phyloP scores from a whole-genome alignment of 2,113 vertebrate species.

The Mandrillus leucophaeus region DNA sequence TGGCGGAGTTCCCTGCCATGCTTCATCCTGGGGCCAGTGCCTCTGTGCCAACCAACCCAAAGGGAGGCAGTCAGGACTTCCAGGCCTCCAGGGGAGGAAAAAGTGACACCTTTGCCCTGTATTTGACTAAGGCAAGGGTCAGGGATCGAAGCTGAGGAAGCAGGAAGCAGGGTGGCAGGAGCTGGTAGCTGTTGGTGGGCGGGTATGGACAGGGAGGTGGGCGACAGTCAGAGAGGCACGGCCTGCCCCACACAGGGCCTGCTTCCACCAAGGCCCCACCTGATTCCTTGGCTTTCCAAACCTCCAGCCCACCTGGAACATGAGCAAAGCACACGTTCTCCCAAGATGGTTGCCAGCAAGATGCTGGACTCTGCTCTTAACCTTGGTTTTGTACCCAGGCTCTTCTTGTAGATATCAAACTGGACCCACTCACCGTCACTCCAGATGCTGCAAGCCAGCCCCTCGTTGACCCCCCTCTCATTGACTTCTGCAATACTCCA shows the following conservation, averaged over 20 bases:
- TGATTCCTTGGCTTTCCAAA: background rate
- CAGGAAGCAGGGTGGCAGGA: background rate
- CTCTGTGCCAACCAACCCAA: background rate
- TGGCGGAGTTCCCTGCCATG: background rate
- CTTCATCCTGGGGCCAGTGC: too few species aligned
- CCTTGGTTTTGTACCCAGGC: conserved; percentile 53
- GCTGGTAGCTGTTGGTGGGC: background rate
- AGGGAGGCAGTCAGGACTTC: background rate
- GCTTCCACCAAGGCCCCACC: rapidly evolving
- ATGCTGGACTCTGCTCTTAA: rapidly evolving
- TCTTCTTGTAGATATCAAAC: conserved; percentile 77
- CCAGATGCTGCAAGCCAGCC: background rate
- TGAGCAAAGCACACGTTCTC: background rate
- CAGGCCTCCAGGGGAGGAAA: too few species aligned
- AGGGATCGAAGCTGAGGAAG: background rate
- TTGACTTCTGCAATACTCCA: conserved; percentile 83
- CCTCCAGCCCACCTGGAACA: too few species aligned
- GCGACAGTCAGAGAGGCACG: rapidly evolving
- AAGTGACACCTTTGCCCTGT: background rate
- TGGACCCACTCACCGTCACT: background rate
- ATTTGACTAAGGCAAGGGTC: background rate
- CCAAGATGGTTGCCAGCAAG: background rate
- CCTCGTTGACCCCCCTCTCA: conserved; percentile 68
- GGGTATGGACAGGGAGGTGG: rapidly evolving
- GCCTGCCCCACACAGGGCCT: background rate